Evolutionary conservation across 2,113 vertebrate genomes (phyloP).

Genomic region (Sinocyclocheilus grahami): DNA sequence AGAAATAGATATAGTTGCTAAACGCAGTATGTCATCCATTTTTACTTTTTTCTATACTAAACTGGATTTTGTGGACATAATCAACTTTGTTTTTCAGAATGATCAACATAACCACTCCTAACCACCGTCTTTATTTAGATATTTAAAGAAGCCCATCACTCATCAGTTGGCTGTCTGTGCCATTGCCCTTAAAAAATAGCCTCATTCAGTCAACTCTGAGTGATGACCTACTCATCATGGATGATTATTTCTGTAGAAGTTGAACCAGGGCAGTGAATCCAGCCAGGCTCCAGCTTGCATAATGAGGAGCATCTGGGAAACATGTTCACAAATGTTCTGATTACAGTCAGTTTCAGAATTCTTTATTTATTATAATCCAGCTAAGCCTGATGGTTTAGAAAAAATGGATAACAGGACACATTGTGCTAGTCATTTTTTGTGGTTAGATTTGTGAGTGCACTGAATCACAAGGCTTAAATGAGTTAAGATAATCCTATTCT

Average conservation of each 20-base stretch:
- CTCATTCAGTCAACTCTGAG: constrained; percentile 56
- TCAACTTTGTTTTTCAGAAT: not conserved
- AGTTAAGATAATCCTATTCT: not conserved
- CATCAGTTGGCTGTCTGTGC: constrained; percentile 1
- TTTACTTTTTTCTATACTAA: too few relatives aligned
- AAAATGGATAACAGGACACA: not conserved
- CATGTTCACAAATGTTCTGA: not conserved
- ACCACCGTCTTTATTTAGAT: constrained; percentile 17
- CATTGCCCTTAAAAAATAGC: constrained; percentile 53
- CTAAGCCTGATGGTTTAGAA: not conserved
- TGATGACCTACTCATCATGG: constrained; percentile 46
- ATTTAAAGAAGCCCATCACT: not conserved
- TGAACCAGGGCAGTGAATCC: constrained; percentile 48
- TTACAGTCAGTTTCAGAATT: not conserved
- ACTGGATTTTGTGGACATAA: too few relatives aligned
- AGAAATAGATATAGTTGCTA: not conserved
- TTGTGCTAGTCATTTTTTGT: not conserved
- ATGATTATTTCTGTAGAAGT: constrained; percentile 54
- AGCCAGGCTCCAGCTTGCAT: constrained; percentile 27
- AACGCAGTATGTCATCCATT: not conserved
- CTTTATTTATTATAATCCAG: not conserved
- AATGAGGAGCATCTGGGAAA: not conserved
- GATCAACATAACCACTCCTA: not conserved
- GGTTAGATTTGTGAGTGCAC: not conserved
- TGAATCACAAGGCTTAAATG: not conserved